A percentile compares a stretch with the other conserved stretches of the same genome.
These are phyloP conservation scores for Aptenodytes forsteri DNA, from an alignment of 2,113 vertebrate genomes.

Conservation along the genomic window DNA sequence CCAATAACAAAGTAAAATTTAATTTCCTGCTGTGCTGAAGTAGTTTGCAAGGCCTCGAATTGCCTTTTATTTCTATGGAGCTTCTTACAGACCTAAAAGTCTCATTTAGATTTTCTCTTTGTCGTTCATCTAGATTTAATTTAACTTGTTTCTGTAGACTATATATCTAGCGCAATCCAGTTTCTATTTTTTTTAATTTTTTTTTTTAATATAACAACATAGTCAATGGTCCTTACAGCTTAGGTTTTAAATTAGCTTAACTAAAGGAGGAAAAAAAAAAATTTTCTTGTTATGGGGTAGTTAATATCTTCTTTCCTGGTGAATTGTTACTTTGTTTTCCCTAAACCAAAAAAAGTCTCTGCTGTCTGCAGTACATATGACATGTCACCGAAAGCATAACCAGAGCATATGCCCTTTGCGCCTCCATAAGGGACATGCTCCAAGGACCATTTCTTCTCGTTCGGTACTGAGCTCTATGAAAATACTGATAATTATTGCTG, in stretches of 20 bases:
- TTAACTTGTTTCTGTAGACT: not conserved
- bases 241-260: not conserved
- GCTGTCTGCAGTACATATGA: not conserved
- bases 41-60: not conserved
- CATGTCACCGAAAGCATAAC: not conserved
- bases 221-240: not conserved
- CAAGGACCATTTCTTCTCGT: not conserved
- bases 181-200: not conserved
- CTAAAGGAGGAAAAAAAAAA: not conserved
- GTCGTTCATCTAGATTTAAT: not conserved
- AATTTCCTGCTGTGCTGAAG: not conserved
- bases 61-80: not conserved
- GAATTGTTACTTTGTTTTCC: not conserved
- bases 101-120: not conserved
- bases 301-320: not conserved
- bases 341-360: not conserved
- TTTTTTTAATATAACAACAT: not conserved
- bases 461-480: not conserved
- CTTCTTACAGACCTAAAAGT: not conserved
- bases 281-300: not conserved
- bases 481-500: conserved; percentile 39
- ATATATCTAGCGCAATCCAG: not conserved
- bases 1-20: not conserved
- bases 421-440: not conserved
- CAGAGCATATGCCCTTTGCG: not conserved